Evolutionary conservation across 1,140 invertebrate species (phyloP).

Genomic region (Caenorhabditis tropicalis): DNA sequence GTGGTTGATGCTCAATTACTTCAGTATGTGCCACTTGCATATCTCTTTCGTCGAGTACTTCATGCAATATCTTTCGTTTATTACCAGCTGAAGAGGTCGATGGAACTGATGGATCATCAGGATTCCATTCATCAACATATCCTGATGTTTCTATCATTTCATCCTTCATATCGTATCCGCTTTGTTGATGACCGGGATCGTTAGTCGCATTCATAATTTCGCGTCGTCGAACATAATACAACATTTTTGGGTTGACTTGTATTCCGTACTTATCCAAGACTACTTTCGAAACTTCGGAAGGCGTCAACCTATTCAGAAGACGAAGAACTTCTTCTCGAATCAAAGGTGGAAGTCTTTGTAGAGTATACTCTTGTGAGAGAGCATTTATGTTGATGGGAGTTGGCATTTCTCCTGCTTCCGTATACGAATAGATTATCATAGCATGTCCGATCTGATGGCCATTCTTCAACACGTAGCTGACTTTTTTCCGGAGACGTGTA

Average conservation of each 20-base stretch:
- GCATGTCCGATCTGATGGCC: slow-evolving; percentile 27
- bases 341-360: slow-evolving; percentile 42
- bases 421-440: slow-evolving; percentile 50
- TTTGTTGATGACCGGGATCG: neutral
- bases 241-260: neutral
- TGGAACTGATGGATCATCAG: neutral
- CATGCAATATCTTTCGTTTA: neutral
- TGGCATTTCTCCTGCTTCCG: slow-evolving; percentile 39
- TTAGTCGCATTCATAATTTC: neutral
- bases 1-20: neutral
- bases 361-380: neutral
- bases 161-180: neutral
- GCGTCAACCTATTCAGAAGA: neutral
- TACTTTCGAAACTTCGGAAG: neutral
- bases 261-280: slow-evolving; percentile 4
- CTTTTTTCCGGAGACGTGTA: slow-evolving; percentile 48
- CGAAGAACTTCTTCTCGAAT: slow-evolving; percentile 38
- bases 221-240: neutral
- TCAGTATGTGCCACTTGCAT: neutral
- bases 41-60: neutral
- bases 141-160: neutral
- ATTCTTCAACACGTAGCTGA: slow-evolving; percentile 38
- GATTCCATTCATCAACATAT: neutral
- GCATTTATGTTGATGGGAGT: slow-evolving; percentile 25
- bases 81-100: neutral